Percentiles rank a stretch among this genome's conserved stretches.
Evolutionary conservation across 1,140 invertebrate species (phyloP).

Genomic region (Bombyx mori): ASM3026992v2 NC_085121.1:5888501-5889000

Average conservation of each 20-base stretch:
- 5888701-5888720: slow-evolving; percentile 66
- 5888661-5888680: slow-evolving; percentile 70
- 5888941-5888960: too few species aligned
- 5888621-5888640: slow-evolving; percentile 71
- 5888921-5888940: too few species aligned
- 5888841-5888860: slow-evolving; percentile 14
- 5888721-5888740: slow-evolving; percentile 67
- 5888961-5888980: too few species aligned
- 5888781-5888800: slow-evolving; percentile 49
- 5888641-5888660: slow-evolving; percentile 69
- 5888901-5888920: too few species aligned
- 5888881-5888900: too few species aligned
- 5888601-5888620: slow-evolving; percentile 72
- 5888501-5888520: slow-evolving; percentile 35
- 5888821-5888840: slow-evolving; percentile 18
- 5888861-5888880: neutral
- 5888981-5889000: too few species aligned
- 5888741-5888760: slow-evolving; percentile 63
- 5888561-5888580: slow-evolving; percentile 70
- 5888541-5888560: slow-evolving; percentile 19
- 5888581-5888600: slow-evolving; percentile 70
- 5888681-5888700: slow-evolving; percentile 66
- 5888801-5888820: slow-evolving; percentile 45
- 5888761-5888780: slow-evolving; percentile 70
- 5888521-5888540: slow-evolving; percentile 53